Conservation (phyloP, 35 echinoderm and acorn worm genomes). For the Ophiothrix spiculata region DNA sequence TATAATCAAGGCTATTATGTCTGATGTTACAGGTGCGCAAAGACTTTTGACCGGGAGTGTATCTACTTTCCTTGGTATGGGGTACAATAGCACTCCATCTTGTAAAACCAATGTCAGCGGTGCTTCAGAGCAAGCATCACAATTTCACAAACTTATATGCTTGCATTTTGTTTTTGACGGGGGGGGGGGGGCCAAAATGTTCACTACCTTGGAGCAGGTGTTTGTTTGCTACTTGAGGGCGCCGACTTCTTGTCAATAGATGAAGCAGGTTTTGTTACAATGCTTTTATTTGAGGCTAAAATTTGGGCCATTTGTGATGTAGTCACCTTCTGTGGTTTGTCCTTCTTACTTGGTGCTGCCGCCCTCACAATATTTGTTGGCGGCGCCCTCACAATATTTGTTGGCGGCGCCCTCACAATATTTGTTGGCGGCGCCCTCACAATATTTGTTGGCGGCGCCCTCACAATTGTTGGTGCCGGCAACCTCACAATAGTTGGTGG, state of each 20-base stretch:
- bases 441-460: not conserved
- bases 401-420: not conserved
- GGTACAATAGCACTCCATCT: too few relatives aligned
- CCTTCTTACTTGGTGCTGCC: constrained; percentile 10
- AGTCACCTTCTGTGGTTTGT: not conserved
- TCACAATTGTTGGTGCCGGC: not conserved
- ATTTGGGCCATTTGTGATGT: not conserved
- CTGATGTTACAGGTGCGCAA: too few relatives aligned
- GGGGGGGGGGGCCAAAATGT: too few relatives aligned
- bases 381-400: not conserved
- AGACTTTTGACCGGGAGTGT: too few relatives aligned
- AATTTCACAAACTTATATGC: too few relatives aligned
- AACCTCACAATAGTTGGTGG: not conserved
- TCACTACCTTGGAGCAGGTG: not conserved
- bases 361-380: not conserved
- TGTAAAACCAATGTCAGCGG: too few relatives aligned
- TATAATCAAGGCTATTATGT: too few relatives aligned
- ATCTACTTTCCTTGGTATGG: too few relatives aligned
- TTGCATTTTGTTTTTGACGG: too few relatives aligned
- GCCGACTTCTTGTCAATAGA: not conserved
- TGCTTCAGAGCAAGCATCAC: too few relatives aligned
- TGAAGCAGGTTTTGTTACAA: not conserved
- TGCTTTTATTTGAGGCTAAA: not conserved
- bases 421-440: not conserved
- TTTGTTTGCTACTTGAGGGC: not conserved